phyloP scores from a whole-genome alignment of 2,888 invertebrate species.

The Drosophila mercatorum region DNA sequence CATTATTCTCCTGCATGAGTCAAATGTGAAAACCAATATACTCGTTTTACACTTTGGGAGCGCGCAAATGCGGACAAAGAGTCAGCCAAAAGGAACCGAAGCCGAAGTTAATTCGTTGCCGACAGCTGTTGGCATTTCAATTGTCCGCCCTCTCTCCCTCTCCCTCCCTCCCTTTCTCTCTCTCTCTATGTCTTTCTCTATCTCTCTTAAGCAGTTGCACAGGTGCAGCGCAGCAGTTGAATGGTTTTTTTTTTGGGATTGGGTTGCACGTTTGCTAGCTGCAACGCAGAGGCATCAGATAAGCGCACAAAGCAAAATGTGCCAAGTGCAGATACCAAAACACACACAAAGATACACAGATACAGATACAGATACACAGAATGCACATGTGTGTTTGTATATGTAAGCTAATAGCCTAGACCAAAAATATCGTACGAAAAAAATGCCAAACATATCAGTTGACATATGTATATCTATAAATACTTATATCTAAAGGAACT shows the following conservation, averaged over 20 bases:
- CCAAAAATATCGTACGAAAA: constrained; percentile 1
- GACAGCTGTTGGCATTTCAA: constrained; percentile 39
- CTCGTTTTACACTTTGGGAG: neutral
- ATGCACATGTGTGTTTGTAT: constrained; percentile 4
- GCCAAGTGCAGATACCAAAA: constrained; percentile 33
- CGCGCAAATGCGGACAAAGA: neutral
- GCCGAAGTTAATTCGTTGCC: constrained; percentile 37
- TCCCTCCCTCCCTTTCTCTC: neutral
- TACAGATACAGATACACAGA: neutral
- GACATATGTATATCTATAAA: neutral
- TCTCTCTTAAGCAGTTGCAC: constrained; percentile 36
- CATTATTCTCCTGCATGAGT: neutral
- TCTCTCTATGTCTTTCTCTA: neutral
- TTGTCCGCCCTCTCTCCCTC: neutral
- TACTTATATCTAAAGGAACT: constrained; percentile 20
- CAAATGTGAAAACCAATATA: neutral
- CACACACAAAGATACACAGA: neutral
- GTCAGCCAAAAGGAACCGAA: constrained; percentile 19
- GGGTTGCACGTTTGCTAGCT: constrained; percentile 49
- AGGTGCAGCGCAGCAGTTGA: constrained; percentile 64
- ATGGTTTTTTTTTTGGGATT: constrained; percentile 56
- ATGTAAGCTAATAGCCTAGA: constrained; percentile 20
- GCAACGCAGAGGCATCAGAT: constrained; percentile 39
- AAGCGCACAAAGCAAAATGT: constrained; percentile 34
- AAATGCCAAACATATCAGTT: constrained; percentile 44